Base-by-base conservation (phyloP, 1,140 invertebrate genomes). In the Bactericera cockerelli region DNA sequence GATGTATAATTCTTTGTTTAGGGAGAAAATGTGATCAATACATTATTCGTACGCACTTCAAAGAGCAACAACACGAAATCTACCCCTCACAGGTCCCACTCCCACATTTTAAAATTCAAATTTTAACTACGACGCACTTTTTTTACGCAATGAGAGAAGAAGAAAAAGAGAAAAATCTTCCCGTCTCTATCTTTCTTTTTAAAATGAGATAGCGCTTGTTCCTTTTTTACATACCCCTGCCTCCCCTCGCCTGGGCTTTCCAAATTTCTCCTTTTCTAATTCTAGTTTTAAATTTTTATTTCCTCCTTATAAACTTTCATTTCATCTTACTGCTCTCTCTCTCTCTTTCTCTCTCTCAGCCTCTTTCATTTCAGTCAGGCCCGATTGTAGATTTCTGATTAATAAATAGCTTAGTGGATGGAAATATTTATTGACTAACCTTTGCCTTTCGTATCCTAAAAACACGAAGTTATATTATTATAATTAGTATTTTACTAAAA, bases 281-380 rank as follows among this genome's bases (percentile, higher is more conserved):
- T 49, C 42, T 49, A 49, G 42, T 49, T 49, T 49, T 49, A 49
- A 49, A 49, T 49, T 49, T 49, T 49, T 49, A 49, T 49, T 49
- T 49, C 42, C 42, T 49, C 22, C 42, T 49, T 49, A 49, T 49
- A 49, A 49, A 49, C 42, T 49, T 49, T 49, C 42, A 49, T 49
- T 49, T 49, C 42, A 49, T 49, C 42, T 49, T 22, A 16, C 4
- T 49, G 42, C 22, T 31, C 22, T 49, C 42, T 19, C 42, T 49
- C 22, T 49, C 42, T 49, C 10, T 36, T 36, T 36, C 16, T 49
- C 42, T 49, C 42, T n/a, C 22, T 49, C n/a, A 19, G 6, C 19
- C 19, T 13, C 4, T 31, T 31, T 31, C 28, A 31, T 31, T 31
- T 31, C 28, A 31, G 4, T 4, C 28, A 31, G 28, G 28, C 28